Base-by-base conservation (phyloP, 2,888 invertebrate species). In the Beris morrisii region DNA sequence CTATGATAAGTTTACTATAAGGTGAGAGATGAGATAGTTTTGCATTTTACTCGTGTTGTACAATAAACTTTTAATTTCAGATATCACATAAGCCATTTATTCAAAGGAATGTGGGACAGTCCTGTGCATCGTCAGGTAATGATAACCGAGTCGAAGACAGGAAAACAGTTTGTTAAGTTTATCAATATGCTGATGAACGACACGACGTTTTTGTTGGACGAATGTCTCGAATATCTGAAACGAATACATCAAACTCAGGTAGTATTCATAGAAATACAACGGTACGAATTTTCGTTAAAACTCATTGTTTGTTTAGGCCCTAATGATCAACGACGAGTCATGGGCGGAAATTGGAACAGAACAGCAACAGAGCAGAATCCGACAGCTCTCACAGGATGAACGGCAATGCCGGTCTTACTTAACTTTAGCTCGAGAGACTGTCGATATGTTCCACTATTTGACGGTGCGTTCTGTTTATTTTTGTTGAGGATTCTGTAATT, bases 151-250 rank as follows among this genome's bases (percentile, higher is more conserved):
- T 97, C 97, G 13, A 89, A 91, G 69, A 89, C 88, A 67, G 94
- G 94, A 30, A 92, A 90, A 70, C 94, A 95, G 80, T 97, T 97
- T 81, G 95, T 97, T 6, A 93, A 95, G 74, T 97, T 97, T 78
- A 89, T 97, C 72, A 97, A 97, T 80, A 81, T 97, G 96, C 82
- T 97, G 72, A 97, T 97, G 94, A 97, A 97, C 77, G 97, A 97
- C 80, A 97, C 96, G 28, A 97, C 97, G 63, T 97, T 96, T 83
- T 84, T 97, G 67, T 83, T 97, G 71, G 99, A 99, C 78, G 99
- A 99, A 81, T 96, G 96, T 77, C 81, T 96, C 61, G 92, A 96
- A 82, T 93, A 94, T 74, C 84, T 98, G 71, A 93, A 92, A 77
- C 87, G 91, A 66, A 92, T 92, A 74, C 91, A 92, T 82, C 90